Conservation (phyloP, 2,888 invertebrate genomes). For the Drosophila algonquin region DNA sequence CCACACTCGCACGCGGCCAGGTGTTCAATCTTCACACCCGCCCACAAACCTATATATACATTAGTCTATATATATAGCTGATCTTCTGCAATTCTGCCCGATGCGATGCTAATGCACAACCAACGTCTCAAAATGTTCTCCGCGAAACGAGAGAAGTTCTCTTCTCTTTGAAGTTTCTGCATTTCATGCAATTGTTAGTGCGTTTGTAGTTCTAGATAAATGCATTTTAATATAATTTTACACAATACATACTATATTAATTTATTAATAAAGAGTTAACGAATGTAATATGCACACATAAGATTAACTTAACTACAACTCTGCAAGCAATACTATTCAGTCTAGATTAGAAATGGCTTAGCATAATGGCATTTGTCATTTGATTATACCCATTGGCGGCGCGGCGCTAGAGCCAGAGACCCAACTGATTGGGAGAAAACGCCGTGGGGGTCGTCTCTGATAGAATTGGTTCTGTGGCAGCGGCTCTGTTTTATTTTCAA, state of each 20-base stretch:
- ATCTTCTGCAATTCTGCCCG: constrained; percentile 35
- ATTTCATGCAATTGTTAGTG: constrained; percentile 70
- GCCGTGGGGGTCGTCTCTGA: constrained; percentile 4
- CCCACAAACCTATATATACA: constrained; percentile 28
- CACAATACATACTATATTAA: constrained; percentile 49
- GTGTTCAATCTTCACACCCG: constrained; percentile 46
- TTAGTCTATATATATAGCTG: background rate
- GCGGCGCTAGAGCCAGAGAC: no score
- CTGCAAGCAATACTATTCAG: constrained; percentile 5
- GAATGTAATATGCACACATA: constrained; percentile 44
- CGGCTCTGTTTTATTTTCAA: constrained; percentile 39
- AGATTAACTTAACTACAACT: no score
- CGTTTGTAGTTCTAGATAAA: constrained; percentile 68
- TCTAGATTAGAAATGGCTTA: constrained; percentile 28
- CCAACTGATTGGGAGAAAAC: constrained; percentile 13
- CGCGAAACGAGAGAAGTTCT: constrained; percentile 15
- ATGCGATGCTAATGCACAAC: background rate
- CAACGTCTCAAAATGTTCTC: constrained; percentile 39
- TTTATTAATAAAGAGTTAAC: constrained; percentile 64
- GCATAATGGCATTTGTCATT: constrained; percentile 2
- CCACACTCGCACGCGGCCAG: constrained; percentile 45
- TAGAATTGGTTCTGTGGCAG: constrained; percentile 20
- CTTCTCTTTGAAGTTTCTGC: constrained; percentile 44
- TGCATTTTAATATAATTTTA: constrained; percentile 71
- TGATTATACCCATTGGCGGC: background rate